These are phyloP conservation scores for Chromoteleia sp. DNA, from an alignment of 2,888 invertebrate species.

Conservation along the genomic window DNA sequence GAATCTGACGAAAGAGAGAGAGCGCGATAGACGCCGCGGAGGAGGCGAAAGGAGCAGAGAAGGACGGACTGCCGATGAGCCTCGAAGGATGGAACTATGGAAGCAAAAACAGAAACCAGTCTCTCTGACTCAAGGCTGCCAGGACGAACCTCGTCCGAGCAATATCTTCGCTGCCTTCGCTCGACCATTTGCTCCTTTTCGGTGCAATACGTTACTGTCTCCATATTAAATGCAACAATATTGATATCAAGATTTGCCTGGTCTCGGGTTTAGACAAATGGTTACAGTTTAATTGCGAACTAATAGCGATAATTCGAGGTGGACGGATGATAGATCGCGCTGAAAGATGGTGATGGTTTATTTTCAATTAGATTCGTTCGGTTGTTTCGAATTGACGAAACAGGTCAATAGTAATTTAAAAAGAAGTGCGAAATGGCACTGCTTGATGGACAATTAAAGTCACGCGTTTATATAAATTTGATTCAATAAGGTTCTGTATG, in stretches of 20 bases:
- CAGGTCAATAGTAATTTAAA: too few species aligned
- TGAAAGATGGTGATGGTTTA: conserved; percentile 19
- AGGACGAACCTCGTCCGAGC: conserved; percentile 61
- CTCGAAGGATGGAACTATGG: conserved; percentile 83
- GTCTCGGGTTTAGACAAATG: conserved; percentile 41
- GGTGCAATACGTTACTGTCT: conserved; percentile 67
- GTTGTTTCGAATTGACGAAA: not conserved
- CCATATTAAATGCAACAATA: conserved; percentile 67
- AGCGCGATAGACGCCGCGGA: conserved; percentile 70
- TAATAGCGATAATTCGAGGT: conserved; percentile 37
- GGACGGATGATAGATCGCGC: conserved; percentile 29
- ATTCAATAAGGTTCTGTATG: too few species aligned
- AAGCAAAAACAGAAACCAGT: conserved; percentile 84
- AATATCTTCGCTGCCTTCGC: conserved; percentile 63
- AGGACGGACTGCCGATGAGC: conserved; percentile 80
- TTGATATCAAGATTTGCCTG: conserved; percentile 59
- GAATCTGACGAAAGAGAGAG: conserved; percentile 65
- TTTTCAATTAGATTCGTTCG: conserved; percentile 13
- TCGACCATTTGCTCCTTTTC: conserved; percentile 67
- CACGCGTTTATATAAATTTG: too few species aligned
- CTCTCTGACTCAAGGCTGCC: conserved; percentile 84
- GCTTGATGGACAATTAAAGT: too few species aligned
- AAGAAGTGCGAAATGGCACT: too few species aligned
- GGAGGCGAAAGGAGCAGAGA: conserved; percentile 76
- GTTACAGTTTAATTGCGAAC: conserved; percentile 58